Evolutionary conservation across 2,797 vertebrate species (phyloP).

Genomic region (Rhincodon typus): DNA sequence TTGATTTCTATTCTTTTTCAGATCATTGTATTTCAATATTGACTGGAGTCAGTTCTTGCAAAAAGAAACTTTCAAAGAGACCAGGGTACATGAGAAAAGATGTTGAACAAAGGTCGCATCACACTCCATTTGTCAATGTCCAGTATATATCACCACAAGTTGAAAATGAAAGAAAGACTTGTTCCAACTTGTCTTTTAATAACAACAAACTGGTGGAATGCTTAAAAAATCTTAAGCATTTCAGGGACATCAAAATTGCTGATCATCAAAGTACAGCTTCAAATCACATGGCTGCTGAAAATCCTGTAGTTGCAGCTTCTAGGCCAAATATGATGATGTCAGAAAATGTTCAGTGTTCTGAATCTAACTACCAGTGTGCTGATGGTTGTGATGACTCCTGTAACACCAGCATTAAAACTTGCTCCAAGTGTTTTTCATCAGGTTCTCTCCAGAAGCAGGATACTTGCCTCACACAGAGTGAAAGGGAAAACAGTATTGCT

Average conservation of each 20-base stretch:
- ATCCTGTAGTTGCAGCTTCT: background rate
- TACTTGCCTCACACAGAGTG: background rate
- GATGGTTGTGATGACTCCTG: background rate
- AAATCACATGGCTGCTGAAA: background rate
- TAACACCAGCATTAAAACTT: background rate
- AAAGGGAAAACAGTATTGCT: background rate
- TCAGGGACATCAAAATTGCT: background rate
- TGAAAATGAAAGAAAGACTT: background rate
- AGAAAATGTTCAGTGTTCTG: background rate
- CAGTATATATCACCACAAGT: background rate
- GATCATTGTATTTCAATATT: conserved; percentile 55
- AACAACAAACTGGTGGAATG: background rate
- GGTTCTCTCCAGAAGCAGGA: background rate
- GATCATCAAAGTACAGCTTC: conserved; percentile 14
- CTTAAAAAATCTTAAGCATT: background rate
- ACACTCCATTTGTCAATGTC: background rate
- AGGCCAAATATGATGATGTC: background rate
- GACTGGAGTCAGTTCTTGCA: conserved; percentile 45
- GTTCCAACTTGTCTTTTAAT: background rate
- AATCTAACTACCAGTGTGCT: background rate
- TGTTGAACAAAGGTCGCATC: conserved; percentile 45
- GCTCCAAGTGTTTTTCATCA: background rate
- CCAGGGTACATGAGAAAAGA: conserved; percentile 70
- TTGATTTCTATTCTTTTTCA: conserved; percentile 43
- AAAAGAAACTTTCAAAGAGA: conserved; percentile 61